Evolutionary conservation across 2,797 vertebrate genomes (phyloP), one percentile per base, ranked within the genome.

Genomic region (Lemur catta): DNA sequence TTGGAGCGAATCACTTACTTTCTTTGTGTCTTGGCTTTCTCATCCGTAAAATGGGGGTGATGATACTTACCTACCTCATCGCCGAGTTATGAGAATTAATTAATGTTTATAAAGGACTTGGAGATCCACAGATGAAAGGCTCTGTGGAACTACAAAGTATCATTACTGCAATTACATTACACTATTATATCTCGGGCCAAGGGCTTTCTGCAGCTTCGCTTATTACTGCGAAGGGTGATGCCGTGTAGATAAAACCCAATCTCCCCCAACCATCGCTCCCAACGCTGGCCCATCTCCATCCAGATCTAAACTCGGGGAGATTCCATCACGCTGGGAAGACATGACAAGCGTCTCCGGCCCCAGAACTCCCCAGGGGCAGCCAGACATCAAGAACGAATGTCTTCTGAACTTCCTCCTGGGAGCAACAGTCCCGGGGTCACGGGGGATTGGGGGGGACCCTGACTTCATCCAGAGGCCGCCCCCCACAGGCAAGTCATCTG

Each of bases 51-150:
- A 93, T 78, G 93, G 87, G 72, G 75, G 9, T 97, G 94, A 94
- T 94, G 95, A 97, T 97, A 97, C 81, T 97, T 96, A 97, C 97
- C 97, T 98, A 94, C 97, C 98, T 98, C 98, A 98, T 98, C 67
- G 97, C 93, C 20, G 74, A 98, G 94, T 87, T 97, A 79, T 97
- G 97, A 94, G 93, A 97, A 98, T 97, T 97, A 88, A 92, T 98
- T 98, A 96, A 93, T 96, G 96, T 96, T 94, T 94, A 92, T 97
- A 97, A 97, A 98, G 97, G 97, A 87, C 94, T 85, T 76, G 85
- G 86, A 95, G 95, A 94, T 81, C 92, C 95, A 84, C 97, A 97
- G 96, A 94, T 97, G 97, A 85, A 97, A 97, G 97, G 81, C 91
- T 2, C 43, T 30, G 52, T 57, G 78, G 89, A 97, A 97, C 84